phyloP scores from a whole-genome alignment of 1,140 invertebrate species.

The Oryzaephilus surinamensis region DNA sequence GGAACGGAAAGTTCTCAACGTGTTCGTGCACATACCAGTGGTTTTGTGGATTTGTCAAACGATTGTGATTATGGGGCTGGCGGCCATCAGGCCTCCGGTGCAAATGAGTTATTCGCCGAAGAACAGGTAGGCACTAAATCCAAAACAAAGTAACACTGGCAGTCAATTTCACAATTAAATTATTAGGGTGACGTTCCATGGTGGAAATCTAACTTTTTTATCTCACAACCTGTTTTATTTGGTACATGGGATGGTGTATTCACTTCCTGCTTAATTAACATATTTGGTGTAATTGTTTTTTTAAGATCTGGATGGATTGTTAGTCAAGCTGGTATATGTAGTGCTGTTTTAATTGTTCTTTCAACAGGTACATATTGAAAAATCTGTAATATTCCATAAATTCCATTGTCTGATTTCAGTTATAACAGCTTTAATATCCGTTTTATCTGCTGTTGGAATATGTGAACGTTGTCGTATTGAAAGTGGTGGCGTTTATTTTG shows the following conservation, averaged over 20 bases:
- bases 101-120: conserved; percentile 80
- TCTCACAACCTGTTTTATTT: conserved; percentile 88
- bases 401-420: conserved; percentile 40
- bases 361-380: conserved; percentile 54
- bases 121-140: conserved; percentile 49
- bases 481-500: conserved; percentile 92
- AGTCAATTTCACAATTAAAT: conserved; percentile 24
- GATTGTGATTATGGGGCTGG: conserved; percentile 57
- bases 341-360: conserved; percentile 79
- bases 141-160: no score
- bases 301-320: conserved; percentile 95
- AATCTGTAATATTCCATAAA: not conserved
- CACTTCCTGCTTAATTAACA: conserved; percentile 89
- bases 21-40: conserved; percentile 45
- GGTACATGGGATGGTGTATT: conserved; percentile 98
- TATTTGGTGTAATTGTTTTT: conserved; percentile 95
- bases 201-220: conserved; percentile 91
- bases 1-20: conserved; percentile 37
- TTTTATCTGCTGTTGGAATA: conserved; percentile 89
- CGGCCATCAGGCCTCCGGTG: conserved; percentile 70
- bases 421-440: conserved; percentile 77
- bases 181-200: conserved; percentile 65
- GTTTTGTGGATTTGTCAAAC: conserved; percentile 59
- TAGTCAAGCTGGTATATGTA: conserved; percentile 82
- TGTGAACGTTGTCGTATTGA: conserved; percentile 89